Evolutionary conservation across 2,797 vertebrate species (phyloP), one percentile per base, ranked within the genome.

Genomic region (Xiphophorus birchmanni): DNA sequence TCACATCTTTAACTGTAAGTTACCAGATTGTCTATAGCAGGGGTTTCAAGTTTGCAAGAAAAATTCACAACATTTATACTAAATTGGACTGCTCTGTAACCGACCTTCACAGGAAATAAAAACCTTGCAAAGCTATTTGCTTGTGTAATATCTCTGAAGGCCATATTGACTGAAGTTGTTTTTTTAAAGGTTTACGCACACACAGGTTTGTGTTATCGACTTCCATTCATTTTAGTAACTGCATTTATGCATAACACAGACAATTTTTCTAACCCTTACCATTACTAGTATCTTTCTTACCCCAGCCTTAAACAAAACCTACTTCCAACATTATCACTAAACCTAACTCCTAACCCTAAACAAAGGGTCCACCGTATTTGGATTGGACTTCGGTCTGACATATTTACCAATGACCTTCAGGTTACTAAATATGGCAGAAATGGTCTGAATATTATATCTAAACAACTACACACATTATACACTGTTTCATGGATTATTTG

Each of bases 31-130:
- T 44, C 29, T 32, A 42, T 1, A 81, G 45, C 7, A 9, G 56
- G n/a, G 29, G n/a, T 77, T 82, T 26, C 15, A 54, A 73, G 32
- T 83, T 63, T 47, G 71, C 82, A 50, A 75, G 26, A 29, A 40
- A 23, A 11, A 72, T 15, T 76, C 63, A 32, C 45, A 56, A 65
- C 47, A 17, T 67, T 23, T 42, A 13, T 23, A 35, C 60, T 11
- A 26, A 42, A 26, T 42, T 69, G 65, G 10, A 69, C 13, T 69
- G 65, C 21, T 69, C 15, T n/a, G 21, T 45, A 45, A 71, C 9
- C 73, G 32, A 18, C 15, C 15, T 42, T 58, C 23, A 84, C 17
- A 86, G 73, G 29, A 63, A 75, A 79, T 71, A 29, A 9, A 3
- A 26, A 58, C 37, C 12, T 71, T 45, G 26, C 12, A 71, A 71